Percentiles rank a stretch among this genome's conserved stretches.
phyloP scores from a whole-genome alignment of 1,140 invertebrate genomes.

The Heliconius melpomene region DNA sequence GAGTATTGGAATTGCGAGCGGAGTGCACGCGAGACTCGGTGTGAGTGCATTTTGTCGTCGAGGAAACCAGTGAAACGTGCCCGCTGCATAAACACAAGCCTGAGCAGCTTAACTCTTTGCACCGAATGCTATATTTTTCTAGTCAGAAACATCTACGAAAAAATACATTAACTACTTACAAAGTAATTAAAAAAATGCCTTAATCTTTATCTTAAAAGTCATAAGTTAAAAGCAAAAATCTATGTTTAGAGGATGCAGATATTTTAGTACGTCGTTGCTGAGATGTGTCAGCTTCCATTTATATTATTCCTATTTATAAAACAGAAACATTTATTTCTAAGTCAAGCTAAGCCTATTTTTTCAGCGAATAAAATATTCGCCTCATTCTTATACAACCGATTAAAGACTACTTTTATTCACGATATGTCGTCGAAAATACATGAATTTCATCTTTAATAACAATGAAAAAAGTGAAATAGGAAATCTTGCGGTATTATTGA shows the following conservation, averaged over 20 bases:
- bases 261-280: no score
- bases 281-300: no score
- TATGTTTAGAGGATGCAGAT: no score
- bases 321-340: neutral
- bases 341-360: neutral
- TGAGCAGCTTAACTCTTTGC: conserved; percentile 36
- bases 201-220: neutral
- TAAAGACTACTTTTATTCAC: conserved; percentile 7
- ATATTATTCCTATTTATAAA: neutral
- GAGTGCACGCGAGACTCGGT: conserved; percentile 42
- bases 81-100: conserved; percentile 44
- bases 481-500: conserved; percentile 19
- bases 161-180: neutral
- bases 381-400: neutral
- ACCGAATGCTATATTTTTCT: conserved; percentile 31
- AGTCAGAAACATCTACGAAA: neutral
- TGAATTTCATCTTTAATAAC: conserved; percentile 6
- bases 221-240: no score
- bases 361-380: neutral
- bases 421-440: neutral
- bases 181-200: neutral
- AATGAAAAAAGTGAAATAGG: conserved; percentile 14
- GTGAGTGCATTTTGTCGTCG: conserved; percentile 49
- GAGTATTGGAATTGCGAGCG: conserved; percentile 41
- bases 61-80: conserved; percentile 42